Conservation (phyloP, 1,140 invertebrate genomes). For the Colletes latitarsis region DNA sequence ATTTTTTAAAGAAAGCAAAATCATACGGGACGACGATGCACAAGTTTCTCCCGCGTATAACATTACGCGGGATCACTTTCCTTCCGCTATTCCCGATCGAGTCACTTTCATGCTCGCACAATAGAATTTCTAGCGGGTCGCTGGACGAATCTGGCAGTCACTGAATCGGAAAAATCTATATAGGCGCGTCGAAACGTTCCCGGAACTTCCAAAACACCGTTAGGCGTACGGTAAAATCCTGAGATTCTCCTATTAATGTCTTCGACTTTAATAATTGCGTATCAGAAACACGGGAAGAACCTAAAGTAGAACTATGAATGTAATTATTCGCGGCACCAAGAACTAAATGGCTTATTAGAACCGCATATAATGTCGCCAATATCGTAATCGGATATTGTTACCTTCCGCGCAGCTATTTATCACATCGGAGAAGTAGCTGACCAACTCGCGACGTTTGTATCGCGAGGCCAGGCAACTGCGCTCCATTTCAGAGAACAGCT, state of each 20-base stretch:
- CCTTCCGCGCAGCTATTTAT: conserved; percentile 86
- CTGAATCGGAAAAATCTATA: conserved; percentile 11
- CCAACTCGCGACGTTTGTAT: conserved; percentile 84
- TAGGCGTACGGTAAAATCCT: conserved; percentile 18
- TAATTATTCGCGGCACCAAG: too few relatives aligned
- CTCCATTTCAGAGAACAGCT: conserved; percentile 84
- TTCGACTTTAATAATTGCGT: too few relatives aligned
- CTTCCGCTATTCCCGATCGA: conserved; percentile 37
- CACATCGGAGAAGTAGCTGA: conserved; percentile 86
- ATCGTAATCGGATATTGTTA: conserved; percentile 59
- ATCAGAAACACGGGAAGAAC: too few relatives aligned
- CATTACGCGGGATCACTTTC: conserved; percentile 44
- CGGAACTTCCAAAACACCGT: conserved; percentile 5
- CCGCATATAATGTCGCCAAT: background rate
- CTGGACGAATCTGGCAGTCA: background rate
- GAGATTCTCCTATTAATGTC: too few relatives aligned
- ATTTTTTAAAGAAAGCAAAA: conserved; percentile 51
- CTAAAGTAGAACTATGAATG: too few relatives aligned
- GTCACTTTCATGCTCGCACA: conserved; percentile 35
- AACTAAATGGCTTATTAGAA: too few relatives aligned
- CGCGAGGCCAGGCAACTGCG: conserved; percentile 84
- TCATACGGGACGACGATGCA: conserved; percentile 20
- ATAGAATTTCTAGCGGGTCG: conserved; percentile 4
- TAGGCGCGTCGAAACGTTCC: conserved; percentile 7
- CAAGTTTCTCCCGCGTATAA: conserved; percentile 37